Percentiles rank a stretch among this genome's conserved stretches.
phyloP scores from a whole-genome alignment of 2,888 invertebrate species.

The Prosopocoilus inquinatus region DNA sequence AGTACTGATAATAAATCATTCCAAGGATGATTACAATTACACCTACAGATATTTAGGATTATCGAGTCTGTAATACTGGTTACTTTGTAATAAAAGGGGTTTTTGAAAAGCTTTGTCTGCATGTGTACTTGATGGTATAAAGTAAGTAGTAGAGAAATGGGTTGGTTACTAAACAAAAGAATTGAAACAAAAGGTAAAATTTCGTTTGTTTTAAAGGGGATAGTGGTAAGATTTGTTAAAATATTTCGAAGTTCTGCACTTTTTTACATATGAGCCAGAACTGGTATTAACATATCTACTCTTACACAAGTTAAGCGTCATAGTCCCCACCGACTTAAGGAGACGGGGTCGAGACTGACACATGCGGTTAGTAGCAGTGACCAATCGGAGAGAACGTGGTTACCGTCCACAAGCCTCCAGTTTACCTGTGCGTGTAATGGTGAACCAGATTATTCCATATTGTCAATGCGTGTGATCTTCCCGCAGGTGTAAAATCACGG shows the following conservation, averaged over 20 bases:
- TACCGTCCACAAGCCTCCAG: constrained; percentile 14
- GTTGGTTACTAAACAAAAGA: no score
- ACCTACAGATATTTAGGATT: no score
- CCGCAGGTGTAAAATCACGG: constrained; percentile 8
- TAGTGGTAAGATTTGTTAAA: no score
- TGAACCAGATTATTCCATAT: constrained; percentile 23
- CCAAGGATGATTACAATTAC: no score
- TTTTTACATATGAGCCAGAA: constrained; percentile 12
- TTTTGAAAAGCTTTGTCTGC: no score
- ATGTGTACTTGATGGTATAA: no score
- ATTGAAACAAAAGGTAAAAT: no score
- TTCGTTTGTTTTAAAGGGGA: no score
- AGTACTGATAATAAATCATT: no score
- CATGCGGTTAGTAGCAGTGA: constrained; percentile 29
- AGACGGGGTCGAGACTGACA: constrained; percentile 21
- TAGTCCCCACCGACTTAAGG: constrained; percentile 9
- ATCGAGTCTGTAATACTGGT: no score
- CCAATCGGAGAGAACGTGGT: constrained; percentile 27
- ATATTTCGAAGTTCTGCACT: background rate
- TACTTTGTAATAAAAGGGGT: no score
- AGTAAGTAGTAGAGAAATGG: no score
- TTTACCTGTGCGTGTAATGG: constrained; percentile 30
- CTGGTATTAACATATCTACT: constrained; percentile 3
- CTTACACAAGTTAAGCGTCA: constrained; percentile 2
- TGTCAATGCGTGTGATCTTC: background rate